Percentiles rank a stretch among this genome's conserved stretches.
These are phyloP conservation scores for Drosophila elegans DNA, from an alignment of 1,140 invertebrate species.

Conservation along the genomic window DNA sequence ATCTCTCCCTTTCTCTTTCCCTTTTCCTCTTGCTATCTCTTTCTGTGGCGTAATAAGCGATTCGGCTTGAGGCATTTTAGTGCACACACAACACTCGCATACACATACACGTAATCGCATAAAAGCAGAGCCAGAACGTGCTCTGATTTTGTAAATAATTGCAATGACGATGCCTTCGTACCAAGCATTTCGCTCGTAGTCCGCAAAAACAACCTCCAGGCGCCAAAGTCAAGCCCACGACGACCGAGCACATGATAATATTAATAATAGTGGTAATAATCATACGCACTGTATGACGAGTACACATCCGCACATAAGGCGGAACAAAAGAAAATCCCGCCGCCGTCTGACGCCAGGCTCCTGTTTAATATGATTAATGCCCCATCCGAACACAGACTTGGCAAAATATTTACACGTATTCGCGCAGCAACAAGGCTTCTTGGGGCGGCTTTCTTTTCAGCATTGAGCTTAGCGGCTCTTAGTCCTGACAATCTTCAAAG, in stretches of 20 bases:
- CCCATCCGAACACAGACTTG: slow-evolving; percentile 40
- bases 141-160: slow-evolving; percentile 82
- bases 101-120: slow-evolving; percentile 64
- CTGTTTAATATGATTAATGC: slow-evolving; percentile 80
- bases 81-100: slow-evolving; percentile 41
- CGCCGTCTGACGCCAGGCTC: slow-evolving; percentile 43
- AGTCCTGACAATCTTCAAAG: slow-evolving; percentile 35
- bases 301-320: slow-evolving; percentile 25
- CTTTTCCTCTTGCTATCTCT: slow-evolving; percentile 12
- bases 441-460: slow-evolving; percentile 12
- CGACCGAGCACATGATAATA: slow-evolving; percentile 71
- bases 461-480: slow-evolving; percentile 36
- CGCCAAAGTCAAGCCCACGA: slow-evolving; percentile 36
- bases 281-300: slow-evolving; percentile 78
- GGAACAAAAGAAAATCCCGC: slow-evolving; percentile 37
- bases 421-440: slow-evolving; percentile 24
- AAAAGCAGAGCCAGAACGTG: slow-evolving; percentile 78
- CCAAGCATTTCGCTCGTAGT: slow-evolving; percentile 6
- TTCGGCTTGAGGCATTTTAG: slow-evolving; percentile 72
- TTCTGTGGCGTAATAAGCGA: slow-evolving; percentile 68
- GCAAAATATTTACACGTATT: slow-evolving; percentile 76
- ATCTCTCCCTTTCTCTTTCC: slow-evolving; percentile 5
- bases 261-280: slow-evolving; percentile 83
- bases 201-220: slow-evolving; percentile 50
- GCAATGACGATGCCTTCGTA: slow-evolving; percentile 64